Conservation (phyloP, 2,113 vertebrate genomes). For the Ramphastos sulfuratus region DNA sequence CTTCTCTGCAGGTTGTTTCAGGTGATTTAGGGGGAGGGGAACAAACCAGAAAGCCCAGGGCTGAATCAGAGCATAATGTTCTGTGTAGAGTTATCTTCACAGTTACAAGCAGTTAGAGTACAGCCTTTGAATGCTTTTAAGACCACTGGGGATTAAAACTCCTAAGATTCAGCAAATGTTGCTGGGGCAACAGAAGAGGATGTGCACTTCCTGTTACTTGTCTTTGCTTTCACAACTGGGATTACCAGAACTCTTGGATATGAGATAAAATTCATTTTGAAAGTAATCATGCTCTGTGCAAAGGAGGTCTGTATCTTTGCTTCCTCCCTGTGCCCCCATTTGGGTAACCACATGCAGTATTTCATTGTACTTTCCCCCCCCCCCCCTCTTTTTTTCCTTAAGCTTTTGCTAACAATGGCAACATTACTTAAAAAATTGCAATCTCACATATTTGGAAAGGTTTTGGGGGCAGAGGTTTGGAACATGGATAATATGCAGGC, state of each 20-base stretch:
- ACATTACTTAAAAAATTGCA: background rate
- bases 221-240: background rate
- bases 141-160: background rate
- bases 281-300: background rate
- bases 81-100: background rate
- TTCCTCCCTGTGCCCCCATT: accelerated
- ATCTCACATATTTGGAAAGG: background rate
- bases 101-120: background rate
- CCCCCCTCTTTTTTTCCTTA: background rate
- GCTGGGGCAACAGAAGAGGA: background rate
- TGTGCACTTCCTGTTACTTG: background rate
- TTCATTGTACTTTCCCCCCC: background rate
- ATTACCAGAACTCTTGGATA: background rate
- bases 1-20: background rate
- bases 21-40: background rate
- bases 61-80: background rate
- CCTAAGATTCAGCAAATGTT: background rate
- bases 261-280: background rate
- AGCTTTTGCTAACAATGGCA: background rate
- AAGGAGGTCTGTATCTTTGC: background rate
- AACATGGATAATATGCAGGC: background rate
- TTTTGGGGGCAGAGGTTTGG: background rate
- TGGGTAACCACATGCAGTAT: background rate
- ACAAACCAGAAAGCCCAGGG: background rate
- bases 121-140: background rate